Evolutionary conservation across 2,797 vertebrate species (phyloP).

Genomic region (Macropus fuliginosus): DNA sequence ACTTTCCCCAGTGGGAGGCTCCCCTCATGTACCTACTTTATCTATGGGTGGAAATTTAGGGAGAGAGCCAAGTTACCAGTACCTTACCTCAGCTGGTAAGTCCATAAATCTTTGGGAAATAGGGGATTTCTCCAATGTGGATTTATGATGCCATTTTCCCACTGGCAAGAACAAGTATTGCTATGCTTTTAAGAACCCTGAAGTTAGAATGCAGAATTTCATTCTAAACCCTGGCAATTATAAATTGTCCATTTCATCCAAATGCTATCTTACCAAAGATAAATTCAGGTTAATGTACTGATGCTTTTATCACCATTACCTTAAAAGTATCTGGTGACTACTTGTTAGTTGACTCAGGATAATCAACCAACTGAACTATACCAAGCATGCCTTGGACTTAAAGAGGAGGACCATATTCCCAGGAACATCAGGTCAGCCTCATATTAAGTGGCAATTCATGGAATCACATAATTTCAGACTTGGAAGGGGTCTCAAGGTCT

Average conservation of each 20-base stretch:
- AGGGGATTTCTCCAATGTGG: background rate
- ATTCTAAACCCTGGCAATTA: background rate
- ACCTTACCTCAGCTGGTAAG: background rate
- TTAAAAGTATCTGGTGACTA: background rate
- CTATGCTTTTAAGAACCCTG: background rate
- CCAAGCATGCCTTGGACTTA: background rate
- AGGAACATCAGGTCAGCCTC: background rate
- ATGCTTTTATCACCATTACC: background rate
- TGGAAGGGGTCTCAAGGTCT: background rate
- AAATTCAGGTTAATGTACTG: background rate
- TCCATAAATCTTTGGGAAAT: background rate
- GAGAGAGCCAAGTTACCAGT: slow-evolving; percentile 11
- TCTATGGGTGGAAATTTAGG: slow-evolving; percentile 42
- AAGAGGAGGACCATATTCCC: background rate
- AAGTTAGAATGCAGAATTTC: background rate
- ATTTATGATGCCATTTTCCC: background rate
- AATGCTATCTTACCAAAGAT: background rate
- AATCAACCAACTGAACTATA: background rate
- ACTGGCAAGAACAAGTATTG: background rate
- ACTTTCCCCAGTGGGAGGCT: slow-evolving; percentile 69
- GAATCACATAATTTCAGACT: background rate
- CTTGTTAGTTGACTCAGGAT: background rate
- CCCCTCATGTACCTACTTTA: slow-evolving; percentile 54
- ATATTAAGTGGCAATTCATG: background rate
- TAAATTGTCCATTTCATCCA: background rate